These are phyloP conservation scores for Dasypogon diadema DNA, from an alignment of 2,888 invertebrate genomes.

Conservation along the genomic window DNA sequence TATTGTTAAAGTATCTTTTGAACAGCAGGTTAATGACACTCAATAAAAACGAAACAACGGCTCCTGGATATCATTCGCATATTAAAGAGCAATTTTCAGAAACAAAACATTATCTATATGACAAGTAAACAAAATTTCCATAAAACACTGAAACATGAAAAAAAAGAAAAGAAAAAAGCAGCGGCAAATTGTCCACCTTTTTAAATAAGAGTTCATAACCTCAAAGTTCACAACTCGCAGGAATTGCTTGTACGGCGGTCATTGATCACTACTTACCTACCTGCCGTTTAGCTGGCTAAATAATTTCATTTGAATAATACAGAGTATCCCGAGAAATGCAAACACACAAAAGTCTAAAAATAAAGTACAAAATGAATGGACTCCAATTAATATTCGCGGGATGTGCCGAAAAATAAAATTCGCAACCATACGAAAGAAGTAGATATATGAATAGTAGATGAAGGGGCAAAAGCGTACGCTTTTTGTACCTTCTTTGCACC, in stretches of 20 bases:
- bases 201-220: slow-evolving; percentile 33
- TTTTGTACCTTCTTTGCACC: background rate
- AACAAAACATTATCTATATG: slow-evolving; percentile 29
- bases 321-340: slow-evolving; percentile 29
- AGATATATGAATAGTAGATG: background rate
- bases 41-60: background rate
- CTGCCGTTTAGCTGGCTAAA: slow-evolving; percentile 27
- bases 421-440: slow-evolving; percentile 8
- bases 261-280: slow-evolving; percentile 44
- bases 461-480: background rate
- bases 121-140: slow-evolving; percentile 42
- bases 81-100: slow-evolving; percentile 44
- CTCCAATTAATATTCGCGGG: slow-evolving; percentile 47
- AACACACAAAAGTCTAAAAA: slow-evolving; percentile 40
- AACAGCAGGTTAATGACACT: slow-evolving; percentile 27
- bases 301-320: slow-evolving; percentile 42
- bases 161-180: slow-evolving; percentile 2
- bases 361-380: slow-evolving; percentile 48
- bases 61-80: slow-evolving; percentile 19
- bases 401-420: slow-evolving; percentile 49
- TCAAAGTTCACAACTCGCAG: slow-evolving; percentile 39
- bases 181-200: slow-evolving; percentile 5
- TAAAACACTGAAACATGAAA: too few relatives aligned
- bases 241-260: slow-evolving; percentile 21
- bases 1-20: background rate